Conservation (phyloP, 2,888 invertebrate genomes). For the Taenaris catops region DNA sequence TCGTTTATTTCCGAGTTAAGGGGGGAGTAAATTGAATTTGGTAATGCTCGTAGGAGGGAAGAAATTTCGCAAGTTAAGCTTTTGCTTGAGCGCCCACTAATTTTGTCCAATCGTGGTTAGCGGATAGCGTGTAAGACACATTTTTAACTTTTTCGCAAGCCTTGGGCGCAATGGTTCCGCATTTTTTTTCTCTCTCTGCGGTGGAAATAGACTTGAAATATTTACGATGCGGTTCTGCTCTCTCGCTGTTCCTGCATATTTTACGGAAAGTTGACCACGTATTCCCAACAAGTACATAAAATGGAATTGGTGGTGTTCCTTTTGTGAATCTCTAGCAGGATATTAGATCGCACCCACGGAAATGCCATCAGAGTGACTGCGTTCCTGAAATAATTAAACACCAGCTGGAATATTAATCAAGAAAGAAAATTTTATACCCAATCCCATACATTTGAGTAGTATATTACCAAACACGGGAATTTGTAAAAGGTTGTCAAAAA, state of each 20-base stretch:
- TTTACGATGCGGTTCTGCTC: constrained; percentile 30
- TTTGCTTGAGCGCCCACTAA: constrained; percentile 69
- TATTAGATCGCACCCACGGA: constrained; percentile 8
- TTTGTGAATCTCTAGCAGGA: constrained; percentile 17
- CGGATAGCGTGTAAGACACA: constrained; percentile 57
- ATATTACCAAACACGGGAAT: too few relatives aligned
- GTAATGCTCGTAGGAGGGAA: constrained; percentile 36
- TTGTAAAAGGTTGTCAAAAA: too few relatives aligned
- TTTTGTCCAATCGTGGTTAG: constrained; percentile 65
- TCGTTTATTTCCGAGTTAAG: constrained; percentile 27
- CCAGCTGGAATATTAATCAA: too few relatives aligned
- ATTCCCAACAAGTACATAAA: constrained; percentile 25
- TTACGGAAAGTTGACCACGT: constrained; percentile 28
- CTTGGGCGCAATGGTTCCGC: constrained; percentile 20
- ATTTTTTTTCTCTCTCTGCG: constrained; percentile 27
- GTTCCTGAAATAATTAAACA: too few relatives aligned
- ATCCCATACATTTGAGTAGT: too few relatives aligned
- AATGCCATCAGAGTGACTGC: too few relatives aligned
- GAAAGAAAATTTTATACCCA: too few relatives aligned
- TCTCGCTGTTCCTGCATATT: constrained; percentile 28
- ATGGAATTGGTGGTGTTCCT: constrained; percentile 24
- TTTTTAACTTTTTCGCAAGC: constrained; percentile 39
- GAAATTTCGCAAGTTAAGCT: constrained; percentile 69
- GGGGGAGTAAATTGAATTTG: constrained; percentile 29
- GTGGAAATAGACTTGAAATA: constrained; percentile 25